These are phyloP conservation scores for Diachasmimorpha longicaudata DNA, from an alignment of 1,140 invertebrate genomes.

Conservation along the genomic window DNA sequence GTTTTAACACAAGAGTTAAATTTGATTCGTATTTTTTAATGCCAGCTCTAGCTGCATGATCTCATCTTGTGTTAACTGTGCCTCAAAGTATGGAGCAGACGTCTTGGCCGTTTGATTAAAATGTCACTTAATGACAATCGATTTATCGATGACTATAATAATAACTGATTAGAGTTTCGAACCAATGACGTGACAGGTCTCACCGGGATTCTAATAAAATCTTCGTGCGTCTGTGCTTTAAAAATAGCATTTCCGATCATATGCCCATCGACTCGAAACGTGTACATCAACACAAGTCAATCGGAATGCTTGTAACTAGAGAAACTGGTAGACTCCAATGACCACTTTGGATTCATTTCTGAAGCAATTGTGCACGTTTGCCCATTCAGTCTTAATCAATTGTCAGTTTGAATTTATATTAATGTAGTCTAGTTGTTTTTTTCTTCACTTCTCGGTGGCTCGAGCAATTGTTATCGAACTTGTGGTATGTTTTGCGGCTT, in stretches of 20 bases:
- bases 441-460: not conserved
- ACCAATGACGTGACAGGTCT: not conserved
- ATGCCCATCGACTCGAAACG: not conserved
- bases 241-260: not conserved
- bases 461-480: not conserved
- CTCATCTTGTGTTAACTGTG: not conserved
- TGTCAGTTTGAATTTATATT: not conserved
- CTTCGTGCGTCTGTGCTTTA: not conserved
- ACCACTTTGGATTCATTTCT: not conserved
- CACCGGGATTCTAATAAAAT: not conserved
- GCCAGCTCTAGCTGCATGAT: too few species aligned
- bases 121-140: conserved; percentile 1
- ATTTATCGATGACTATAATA: not conserved
- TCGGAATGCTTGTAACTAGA: not conserved
- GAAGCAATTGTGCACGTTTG: not conserved
- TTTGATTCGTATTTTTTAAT: too few species aligned
- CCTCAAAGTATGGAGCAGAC: not conserved
- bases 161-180: not conserved
- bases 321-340: not conserved
- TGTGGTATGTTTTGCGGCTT: not conserved
- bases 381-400: not conserved
- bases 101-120: not conserved
- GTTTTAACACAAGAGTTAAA: not conserved
- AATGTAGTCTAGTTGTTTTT: not conserved
- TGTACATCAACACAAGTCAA: not conserved